phyloP scores from a whole-genome alignment of 2,888 invertebrate species.

The Meteorus colon region DNA sequence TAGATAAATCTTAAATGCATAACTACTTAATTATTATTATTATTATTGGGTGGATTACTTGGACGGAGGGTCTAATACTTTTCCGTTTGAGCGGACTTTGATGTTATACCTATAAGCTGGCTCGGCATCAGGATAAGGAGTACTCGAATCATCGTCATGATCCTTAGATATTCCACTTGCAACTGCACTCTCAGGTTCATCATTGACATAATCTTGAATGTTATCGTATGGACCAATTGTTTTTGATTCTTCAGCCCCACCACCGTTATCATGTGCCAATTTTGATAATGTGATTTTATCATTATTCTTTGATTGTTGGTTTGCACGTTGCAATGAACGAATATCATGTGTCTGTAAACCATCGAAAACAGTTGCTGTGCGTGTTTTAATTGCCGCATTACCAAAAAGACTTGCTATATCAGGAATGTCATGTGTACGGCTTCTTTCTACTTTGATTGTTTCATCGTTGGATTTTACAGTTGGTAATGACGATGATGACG shows the following conservation, averaged over 20 bases:
- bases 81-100: conserved; percentile 71
- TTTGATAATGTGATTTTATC: conserved; percentile 48
- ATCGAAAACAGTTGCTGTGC: conserved; percentile 65
- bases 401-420: conserved; percentile 78
- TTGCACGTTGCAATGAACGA: conserved; percentile 53
- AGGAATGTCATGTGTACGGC: conserved; percentile 75
- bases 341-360: conserved; percentile 68
- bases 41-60: conserved; percentile 60
- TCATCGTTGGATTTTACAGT: conserved; percentile 66
- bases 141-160: conserved; percentile 69
- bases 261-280: conserved; percentile 62
- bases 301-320: conserved; percentile 55
- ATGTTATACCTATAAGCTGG: conserved; percentile 72
- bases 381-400: conserved; percentile 64
- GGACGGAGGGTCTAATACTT: conserved; percentile 72
- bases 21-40: conserved; percentile 28
- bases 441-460: conserved; percentile 74
- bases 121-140: conserved; percentile 69
- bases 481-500: conserved; percentile 67
- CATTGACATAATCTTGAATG: conserved; percentile 71
- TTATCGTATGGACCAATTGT: conserved; percentile 81
- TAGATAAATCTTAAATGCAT: conserved; percentile 22
- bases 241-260: conserved; percentile 62
- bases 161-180: conserved; percentile 63
- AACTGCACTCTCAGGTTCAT: conserved; percentile 73